These are phyloP conservation scores for Chelon auratus DNA, from an alignment of 2,797 vertebrate species.

Conservation along the genomic window DNA sequence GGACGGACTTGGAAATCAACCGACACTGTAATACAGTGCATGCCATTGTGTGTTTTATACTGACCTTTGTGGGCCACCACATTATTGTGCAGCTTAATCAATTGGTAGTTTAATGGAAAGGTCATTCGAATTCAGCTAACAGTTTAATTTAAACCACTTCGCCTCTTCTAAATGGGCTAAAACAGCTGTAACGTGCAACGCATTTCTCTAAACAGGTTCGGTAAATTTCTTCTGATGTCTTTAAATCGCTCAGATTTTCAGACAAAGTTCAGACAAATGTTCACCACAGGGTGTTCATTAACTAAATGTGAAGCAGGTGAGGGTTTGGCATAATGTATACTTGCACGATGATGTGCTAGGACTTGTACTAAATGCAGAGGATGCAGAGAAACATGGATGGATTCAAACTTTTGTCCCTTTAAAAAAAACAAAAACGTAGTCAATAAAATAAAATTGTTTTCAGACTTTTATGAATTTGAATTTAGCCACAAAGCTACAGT, in stretches of 20 bases:
- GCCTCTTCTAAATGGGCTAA: neutral
- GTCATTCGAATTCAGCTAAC: constrained; percentile 15
- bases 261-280: constrained; percentile 32
- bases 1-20: constrained; percentile 15
- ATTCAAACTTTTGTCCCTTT: neutral
- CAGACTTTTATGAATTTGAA: neutral
- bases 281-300: constrained; percentile 19
- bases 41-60: neutral
- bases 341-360: neutral
- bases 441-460: neutral
- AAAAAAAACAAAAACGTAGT: neutral
- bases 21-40: neutral
- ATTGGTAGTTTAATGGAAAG: constrained; percentile 11
- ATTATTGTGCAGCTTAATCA: constrained; percentile 18
- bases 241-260: constrained; percentile 11
- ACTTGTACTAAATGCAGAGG: too few species aligned
- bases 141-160: constrained; percentile 31
- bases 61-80: neutral
- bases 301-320: neutral
- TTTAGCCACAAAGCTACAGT: constrained; percentile 15
- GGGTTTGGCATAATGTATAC: neutral
- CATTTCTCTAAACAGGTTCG: neutral
- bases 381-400: neutral
- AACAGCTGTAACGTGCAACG: neutral
- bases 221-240: neutral